Evolutionary conservation across 2,113 vertebrate species (phyloP).

Genomic region (Saccopteryx leptura): DNA sequence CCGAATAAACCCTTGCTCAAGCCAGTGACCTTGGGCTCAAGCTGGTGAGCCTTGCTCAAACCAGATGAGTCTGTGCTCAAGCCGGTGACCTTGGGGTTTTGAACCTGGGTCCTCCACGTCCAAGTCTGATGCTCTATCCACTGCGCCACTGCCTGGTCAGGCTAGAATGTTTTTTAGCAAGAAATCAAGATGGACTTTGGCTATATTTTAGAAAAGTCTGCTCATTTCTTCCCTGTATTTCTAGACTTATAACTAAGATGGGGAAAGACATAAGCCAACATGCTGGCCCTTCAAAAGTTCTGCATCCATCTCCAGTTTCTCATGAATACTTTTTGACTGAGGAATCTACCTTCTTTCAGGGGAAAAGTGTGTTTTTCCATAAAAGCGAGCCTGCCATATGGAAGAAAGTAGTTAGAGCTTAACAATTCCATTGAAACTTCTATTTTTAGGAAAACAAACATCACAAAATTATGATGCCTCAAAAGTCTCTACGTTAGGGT

Average conservation of each 20-base stretch:
- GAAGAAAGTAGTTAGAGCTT: background rate
- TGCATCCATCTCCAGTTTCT: background rate
- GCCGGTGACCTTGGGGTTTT: no score
- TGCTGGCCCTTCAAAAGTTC: background rate
- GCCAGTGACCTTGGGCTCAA: no score
- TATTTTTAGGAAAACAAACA: constrained; percentile 7
- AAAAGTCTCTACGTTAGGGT: background rate
- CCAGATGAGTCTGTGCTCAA: no score
- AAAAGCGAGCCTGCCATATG: background rate
- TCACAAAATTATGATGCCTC: constrained; percentile 9
- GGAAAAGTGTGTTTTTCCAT: constrained; percentile 18
- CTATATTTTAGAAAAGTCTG: background rate
- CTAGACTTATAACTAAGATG: background rate
- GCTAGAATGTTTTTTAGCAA: background rate
- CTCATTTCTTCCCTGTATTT: background rate
- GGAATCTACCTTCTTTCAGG: background rate
- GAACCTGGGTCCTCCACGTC: no score
- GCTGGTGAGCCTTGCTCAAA: no score
- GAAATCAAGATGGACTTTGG: background rate
- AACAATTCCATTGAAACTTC: constrained; percentile 5
- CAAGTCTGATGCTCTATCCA: no score
- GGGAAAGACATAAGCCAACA: background rate
- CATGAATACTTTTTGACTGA: background rate
- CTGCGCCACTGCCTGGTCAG: no score
- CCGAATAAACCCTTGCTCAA: no score